Evolutionary conservation across 2,888 invertebrate species (phyloP).

Genomic region (Dugesia japonica): DNA sequence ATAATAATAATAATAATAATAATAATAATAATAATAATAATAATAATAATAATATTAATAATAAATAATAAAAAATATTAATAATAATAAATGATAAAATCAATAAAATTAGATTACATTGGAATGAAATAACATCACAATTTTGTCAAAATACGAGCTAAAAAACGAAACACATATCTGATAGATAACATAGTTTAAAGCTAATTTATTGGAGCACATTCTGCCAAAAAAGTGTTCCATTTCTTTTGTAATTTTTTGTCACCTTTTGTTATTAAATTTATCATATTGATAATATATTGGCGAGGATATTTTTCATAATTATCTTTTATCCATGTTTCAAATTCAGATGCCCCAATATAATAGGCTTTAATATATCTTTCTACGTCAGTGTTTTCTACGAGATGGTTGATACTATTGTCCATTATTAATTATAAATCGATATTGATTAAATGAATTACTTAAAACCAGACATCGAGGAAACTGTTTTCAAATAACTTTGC

Average conservation of each 20-base stretch:
- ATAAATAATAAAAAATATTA: too few relatives aligned
- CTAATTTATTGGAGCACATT: not conserved
- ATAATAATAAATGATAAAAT: too few relatives aligned
- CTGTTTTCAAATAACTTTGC: constrained; percentile 12
- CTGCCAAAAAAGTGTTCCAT: not conserved
- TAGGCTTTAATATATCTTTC: constrained; percentile 24
- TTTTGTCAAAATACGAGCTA: too few relatives aligned
- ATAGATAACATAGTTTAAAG: too few relatives aligned
- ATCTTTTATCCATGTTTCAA: constrained; percentile 13
- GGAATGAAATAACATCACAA: too few relatives aligned
- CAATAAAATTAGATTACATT: too few relatives aligned
- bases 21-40: too few relatives aligned
- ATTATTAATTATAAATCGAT: too few relatives aligned
- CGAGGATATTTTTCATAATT: constrained; percentile 20
- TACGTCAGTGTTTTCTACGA: not conserved
- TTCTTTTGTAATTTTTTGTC: constrained; percentile 15
- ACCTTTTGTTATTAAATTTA: not conserved
- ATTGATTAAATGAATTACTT: not conserved
- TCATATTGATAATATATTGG: not conserved
- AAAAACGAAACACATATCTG: too few relatives aligned
- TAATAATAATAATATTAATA: too few relatives aligned
- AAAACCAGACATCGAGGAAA: not conserved
- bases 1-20: too few relatives aligned
- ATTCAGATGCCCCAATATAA: constrained; percentile 1
- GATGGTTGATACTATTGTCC: not conserved